A percentile compares a stretch with the other conserved stretches of the same genome.
Conservation (phyloP, 2,888 invertebrate species). For the Cephus pygmeus region DNA sequence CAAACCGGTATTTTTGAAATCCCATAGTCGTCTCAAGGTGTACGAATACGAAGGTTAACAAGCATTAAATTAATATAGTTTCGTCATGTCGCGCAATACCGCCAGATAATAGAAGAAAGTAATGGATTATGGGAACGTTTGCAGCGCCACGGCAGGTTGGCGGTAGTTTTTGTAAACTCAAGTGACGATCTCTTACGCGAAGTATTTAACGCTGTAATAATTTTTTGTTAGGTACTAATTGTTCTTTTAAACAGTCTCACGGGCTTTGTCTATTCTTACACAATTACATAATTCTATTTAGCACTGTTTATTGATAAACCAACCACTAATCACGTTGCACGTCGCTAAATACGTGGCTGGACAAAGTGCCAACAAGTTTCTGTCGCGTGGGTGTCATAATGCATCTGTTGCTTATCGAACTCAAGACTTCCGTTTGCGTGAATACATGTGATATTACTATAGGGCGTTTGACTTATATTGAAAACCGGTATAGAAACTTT, state of each 20-base stretch:
- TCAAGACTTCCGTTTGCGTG: background rate
- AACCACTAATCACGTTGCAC: background rate
- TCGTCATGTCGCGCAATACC: background rate
- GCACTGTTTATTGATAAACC: background rate
- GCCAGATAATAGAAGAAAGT: background rate
- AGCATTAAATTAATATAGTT: background rate
- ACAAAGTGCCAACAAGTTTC: background rate
- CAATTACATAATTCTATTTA: background rate
- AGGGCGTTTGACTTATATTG: constrained; percentile 27
- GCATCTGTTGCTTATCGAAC: background rate
- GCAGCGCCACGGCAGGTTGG: background rate
- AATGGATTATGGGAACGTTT: background rate
- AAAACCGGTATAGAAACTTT: constrained; percentile 33
- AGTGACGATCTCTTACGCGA: background rate
- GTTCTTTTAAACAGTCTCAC: background rate
- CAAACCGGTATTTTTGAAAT: background rate
- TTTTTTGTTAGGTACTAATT: background rate
- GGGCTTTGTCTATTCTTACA: too few relatives aligned
- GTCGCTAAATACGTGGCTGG: background rate
- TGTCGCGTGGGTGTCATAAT: background rate
- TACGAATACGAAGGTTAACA: background rate
- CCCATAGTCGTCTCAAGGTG: background rate
- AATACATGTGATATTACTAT: background rate
- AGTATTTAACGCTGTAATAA: background rate
- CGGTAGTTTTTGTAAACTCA: background rate